phyloP scores from a whole-genome alignment of 2,113 vertebrate genomes.

The Scatophagus argus region DNA sequence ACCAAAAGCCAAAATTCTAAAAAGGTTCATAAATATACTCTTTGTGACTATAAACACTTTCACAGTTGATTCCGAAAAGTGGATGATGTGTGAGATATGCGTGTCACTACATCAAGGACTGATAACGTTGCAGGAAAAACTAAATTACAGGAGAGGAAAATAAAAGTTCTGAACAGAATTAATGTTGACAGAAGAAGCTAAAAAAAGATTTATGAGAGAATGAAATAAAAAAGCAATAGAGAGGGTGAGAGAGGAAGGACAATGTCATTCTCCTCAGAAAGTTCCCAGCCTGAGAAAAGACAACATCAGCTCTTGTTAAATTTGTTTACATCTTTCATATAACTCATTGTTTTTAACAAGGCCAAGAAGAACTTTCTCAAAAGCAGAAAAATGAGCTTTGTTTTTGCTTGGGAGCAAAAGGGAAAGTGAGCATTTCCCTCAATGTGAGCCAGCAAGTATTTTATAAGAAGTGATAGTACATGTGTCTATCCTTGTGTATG shows the following conservation, averaged over 20 bases:
- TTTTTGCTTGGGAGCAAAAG: slow-evolving; percentile 65
- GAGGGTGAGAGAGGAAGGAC: slow-evolving; percentile 41
- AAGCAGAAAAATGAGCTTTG: slow-evolving; percentile 47
- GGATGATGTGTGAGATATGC: neutral
- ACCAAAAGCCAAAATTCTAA: slow-evolving; percentile 7
- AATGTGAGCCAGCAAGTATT: slow-evolving; percentile 43
- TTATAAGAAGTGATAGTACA: slow-evolving; percentile 62
- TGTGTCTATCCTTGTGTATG: slow-evolving; percentile 23
- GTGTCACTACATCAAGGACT: slow-evolving; percentile 8
- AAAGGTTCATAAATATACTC: neutral
- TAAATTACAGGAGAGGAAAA: slow-evolving; percentile 24
- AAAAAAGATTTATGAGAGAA: slow-evolving; percentile 44
- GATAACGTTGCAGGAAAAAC: slow-evolving; percentile 12
- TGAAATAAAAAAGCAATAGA: slow-evolving; percentile 37
- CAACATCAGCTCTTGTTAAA: slow-evolving; percentile 67
- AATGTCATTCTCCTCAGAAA: slow-evolving; percentile 44
- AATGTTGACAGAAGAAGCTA: slow-evolving; percentile 38
- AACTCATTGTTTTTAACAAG: slow-evolving; percentile 62
- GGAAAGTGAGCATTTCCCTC: slow-evolving; percentile 54
- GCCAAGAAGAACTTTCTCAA: slow-evolving; percentile 62
- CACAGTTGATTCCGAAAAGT: neutral
- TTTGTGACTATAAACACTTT: slow-evolving; percentile 9
- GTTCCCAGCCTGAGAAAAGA: slow-evolving; percentile 60
- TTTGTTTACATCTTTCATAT: slow-evolving; percentile 69
- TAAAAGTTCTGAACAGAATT: slow-evolving; percentile 31